phyloP scores from a whole-genome alignment of 2,797 vertebrate genomes.

The Epinephelus malabaricus region DNA sequence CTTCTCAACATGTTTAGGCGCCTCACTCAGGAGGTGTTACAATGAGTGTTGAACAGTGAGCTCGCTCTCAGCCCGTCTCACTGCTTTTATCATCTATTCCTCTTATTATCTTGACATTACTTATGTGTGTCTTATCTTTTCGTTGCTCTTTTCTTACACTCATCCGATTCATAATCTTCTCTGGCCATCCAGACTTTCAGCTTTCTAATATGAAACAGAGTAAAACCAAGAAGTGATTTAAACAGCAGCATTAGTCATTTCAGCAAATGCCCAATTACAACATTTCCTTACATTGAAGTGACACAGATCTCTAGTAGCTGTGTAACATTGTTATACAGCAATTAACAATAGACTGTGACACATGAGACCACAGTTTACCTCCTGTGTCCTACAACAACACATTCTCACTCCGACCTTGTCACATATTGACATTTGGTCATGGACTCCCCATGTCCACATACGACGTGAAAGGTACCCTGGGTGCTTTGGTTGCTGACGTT shows the following conservation, averaged over 20 bases:
- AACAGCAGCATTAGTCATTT: background rate
- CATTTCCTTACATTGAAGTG: background rate
- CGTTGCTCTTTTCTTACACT: background rate
- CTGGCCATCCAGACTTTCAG: background rate
- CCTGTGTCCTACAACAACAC: background rate
- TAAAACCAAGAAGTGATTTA: background rate
- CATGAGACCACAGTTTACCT: background rate
- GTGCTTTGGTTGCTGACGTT: too few relatives aligned
- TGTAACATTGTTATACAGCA: too few relatives aligned
- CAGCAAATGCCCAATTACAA: background rate
- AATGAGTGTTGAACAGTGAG: slow-evolving; percentile 34
- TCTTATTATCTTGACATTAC: slow-evolving; percentile 9
- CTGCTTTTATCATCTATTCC: slow-evolving; percentile 3
- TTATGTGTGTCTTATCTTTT: background rate
- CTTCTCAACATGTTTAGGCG: slow-evolving; percentile 48
- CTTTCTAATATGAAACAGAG: background rate
- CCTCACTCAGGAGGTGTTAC: slow-evolving; percentile 26
- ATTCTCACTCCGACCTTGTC: too few relatives aligned
- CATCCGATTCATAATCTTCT: background rate
- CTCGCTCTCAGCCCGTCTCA: slow-evolving; percentile 12
- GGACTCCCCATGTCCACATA: too few relatives aligned
- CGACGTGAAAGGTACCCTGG: too few relatives aligned
- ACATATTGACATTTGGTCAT: too few relatives aligned
- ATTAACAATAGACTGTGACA: background rate
- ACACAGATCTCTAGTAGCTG: background rate